Percentiles rank a stretch among this genome's conserved stretches.
Evolutionary conservation across 2,888 invertebrate species (phyloP).

Genomic region (Tupiocoris notatus): DNA sequence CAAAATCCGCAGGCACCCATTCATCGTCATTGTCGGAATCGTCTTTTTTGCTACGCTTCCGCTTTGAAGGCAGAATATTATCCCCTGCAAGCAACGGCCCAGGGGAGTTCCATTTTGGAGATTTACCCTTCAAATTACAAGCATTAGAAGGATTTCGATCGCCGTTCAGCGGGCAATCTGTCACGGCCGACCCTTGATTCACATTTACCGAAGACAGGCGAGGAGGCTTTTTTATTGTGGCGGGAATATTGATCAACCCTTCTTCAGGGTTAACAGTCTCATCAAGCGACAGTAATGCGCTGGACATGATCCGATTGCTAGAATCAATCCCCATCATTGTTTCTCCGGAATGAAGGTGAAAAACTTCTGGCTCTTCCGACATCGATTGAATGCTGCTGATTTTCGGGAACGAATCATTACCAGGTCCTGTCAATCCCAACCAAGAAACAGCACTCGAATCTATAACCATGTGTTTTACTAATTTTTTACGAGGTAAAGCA

Average conservation of each 20-base stretch:
- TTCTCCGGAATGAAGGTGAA: too few relatives aligned
- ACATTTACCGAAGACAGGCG: too few relatives aligned
- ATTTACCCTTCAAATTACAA: too few relatives aligned
- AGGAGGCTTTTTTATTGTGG: constrained; percentile 19
- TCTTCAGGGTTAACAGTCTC: constrained; percentile 2
- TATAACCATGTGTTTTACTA: background rate
- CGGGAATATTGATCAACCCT: constrained; percentile 19
- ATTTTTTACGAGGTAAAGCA: background rate
- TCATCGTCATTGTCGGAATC: constrained; percentile 14
- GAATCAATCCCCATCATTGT: too few relatives aligned
- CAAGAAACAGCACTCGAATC: background rate
- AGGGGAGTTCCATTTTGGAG: too few relatives aligned
- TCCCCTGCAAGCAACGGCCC: background rate
- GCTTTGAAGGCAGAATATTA: background rate
- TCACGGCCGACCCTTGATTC: too few relatives aligned
- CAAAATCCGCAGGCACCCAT: constrained; percentile 20
- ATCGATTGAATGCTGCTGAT: background rate
- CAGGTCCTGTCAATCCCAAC: background rate
- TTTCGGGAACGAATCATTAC: background rate
- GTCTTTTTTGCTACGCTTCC: background rate
- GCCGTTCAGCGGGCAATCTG: background rate
- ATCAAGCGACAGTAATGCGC: background rate
- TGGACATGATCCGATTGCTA: background rate
- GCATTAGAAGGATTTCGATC: background rate
- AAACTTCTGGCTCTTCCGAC: too few relatives aligned